Evolutionary conservation across 2,888 invertebrate genomes (phyloP).

Genomic region (Agonum fuliginosum): DNA sequence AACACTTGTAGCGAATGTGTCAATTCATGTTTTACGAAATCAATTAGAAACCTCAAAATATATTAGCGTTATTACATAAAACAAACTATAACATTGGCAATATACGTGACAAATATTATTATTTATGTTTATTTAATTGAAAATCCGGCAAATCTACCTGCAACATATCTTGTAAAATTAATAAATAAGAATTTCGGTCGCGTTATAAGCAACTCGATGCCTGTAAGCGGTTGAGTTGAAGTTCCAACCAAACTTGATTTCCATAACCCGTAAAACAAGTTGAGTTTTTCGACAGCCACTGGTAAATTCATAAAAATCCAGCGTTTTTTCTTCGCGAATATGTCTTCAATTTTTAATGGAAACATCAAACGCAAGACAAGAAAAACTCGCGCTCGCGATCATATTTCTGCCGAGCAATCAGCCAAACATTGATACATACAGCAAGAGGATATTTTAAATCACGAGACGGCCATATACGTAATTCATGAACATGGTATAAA

Average conservation of each 20-base stretch:
- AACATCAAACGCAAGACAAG: slow-evolving; percentile 51
- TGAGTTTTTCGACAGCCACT: slow-evolving; percentile 52
- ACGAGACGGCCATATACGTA: slow-evolving; percentile 64
- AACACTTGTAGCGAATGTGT: no score
- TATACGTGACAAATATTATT: neutral
- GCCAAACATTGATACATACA: slow-evolving; percentile 29
- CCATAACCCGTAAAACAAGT: slow-evolving; percentile 57
- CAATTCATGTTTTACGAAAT: no score
- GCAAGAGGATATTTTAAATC: slow-evolving; percentile 45
- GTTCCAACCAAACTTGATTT: slow-evolving; percentile 10
- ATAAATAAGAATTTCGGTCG: slow-evolving; percentile 23
- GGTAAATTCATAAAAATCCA: slow-evolving; percentile 51
- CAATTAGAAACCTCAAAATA: no score
- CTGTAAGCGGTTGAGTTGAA: neutral
- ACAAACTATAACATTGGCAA: no score
- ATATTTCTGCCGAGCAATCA: slow-evolving; percentile 47
- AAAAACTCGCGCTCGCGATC: slow-evolving; percentile 42
- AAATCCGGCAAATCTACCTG: neutral
- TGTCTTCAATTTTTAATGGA: slow-evolving; percentile 59
- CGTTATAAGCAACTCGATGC: neutral
- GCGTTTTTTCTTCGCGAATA: slow-evolving; percentile 52
- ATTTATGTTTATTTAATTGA: slow-evolving; percentile 13
- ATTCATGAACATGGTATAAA: slow-evolving; percentile 66
- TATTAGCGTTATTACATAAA: no score
- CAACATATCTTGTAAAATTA: slow-evolving; percentile 3